Conservation (phyloP, 2,888 invertebrate species). For the Agrilus cyanescens region DNA sequence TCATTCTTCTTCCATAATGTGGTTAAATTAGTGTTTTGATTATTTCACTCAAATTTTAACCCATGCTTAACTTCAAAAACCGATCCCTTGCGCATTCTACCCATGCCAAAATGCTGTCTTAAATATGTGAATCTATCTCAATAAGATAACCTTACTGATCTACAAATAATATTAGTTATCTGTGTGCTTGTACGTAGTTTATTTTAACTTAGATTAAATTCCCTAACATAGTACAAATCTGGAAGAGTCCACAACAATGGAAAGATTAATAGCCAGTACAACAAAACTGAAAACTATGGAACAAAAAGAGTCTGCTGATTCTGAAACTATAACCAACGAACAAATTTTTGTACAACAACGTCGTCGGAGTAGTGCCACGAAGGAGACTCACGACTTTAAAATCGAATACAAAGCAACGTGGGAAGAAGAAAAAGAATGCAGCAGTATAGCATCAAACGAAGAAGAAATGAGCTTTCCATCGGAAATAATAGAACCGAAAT, state of each 20-base stretch:
- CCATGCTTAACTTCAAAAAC: no score
- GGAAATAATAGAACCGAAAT: conserved; percentile 45
- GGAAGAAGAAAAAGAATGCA: conserved; percentile 45
- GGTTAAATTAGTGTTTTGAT: no score
- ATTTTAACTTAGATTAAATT: no score
- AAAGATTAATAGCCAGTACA: conserved; percentile 22
- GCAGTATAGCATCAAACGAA: conserved; percentile 53
- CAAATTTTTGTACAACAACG: conserved; percentile 29
- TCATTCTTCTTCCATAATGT: no score
- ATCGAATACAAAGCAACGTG: conserved; percentile 23
- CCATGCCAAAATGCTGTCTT: no score
- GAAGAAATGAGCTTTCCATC: conserved; percentile 62
- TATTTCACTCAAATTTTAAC: no score
- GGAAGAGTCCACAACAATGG: conserved; percentile 7
- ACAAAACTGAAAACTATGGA: conserved; percentile 25
- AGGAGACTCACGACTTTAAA: conserved; percentile 31
- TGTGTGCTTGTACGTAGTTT: no score
- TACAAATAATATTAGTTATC: no score
- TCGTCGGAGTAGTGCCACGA: conserved; percentile 22
- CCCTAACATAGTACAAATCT: no score
- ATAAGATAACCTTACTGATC: no score
- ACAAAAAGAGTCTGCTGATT: conserved; percentile 5
- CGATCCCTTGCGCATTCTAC: no score
- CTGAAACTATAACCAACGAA: conserved; percentile 35
- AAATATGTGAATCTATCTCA: no score